phyloP scores from a whole-genome alignment of 2,888 invertebrate genomes.

The Oscheius sp. region DNA sequence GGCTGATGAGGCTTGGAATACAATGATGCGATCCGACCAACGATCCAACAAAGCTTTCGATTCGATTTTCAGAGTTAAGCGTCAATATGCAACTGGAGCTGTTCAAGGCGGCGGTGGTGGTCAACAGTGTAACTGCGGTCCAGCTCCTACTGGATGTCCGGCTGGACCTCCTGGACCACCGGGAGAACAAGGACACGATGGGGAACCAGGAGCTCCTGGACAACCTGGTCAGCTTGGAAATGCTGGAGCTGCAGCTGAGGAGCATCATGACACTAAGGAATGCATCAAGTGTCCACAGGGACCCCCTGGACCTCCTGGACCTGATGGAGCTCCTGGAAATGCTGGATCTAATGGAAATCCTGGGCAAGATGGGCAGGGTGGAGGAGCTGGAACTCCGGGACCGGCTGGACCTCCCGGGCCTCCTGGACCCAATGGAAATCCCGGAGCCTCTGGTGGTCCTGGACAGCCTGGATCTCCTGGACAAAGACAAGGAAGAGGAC shows the following conservation, averaged over 20 bases:
- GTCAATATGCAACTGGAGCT: constrained; percentile 34
- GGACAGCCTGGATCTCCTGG: constrained; percentile 43
- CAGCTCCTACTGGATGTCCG: constrained; percentile 46
- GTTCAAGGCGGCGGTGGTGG: constrained; percentile 29
- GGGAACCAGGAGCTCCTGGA: constrained; percentile 47
- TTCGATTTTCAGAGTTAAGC: constrained; percentile 37
- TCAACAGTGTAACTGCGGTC: constrained; percentile 37
- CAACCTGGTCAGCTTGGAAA: constrained; percentile 47
- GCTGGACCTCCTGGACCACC: constrained; percentile 49
- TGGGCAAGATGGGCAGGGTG: constrained; percentile 29
- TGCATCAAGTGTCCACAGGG: constrained; percentile 52
- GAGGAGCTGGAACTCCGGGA: constrained; percentile 38
- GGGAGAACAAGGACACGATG: constrained; percentile 41
- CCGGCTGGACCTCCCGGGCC: constrained; percentile 47
- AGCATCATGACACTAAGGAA: constrained; percentile 12
- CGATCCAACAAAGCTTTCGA: constrained; percentile 35
- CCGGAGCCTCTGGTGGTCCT: constrained; percentile 45
- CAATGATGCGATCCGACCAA: constrained; percentile 38
- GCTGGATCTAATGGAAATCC: constrained; percentile 48
- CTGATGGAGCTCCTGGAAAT: constrained; percentile 48
- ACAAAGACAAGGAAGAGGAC: constrained; percentile 25
- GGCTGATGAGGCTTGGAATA: constrained; percentile 47
- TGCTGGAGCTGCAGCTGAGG: constrained; percentile 47
- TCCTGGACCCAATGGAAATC: constrained; percentile 41
- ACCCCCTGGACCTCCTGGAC: constrained; percentile 47